Evolutionary conservation across 2,888 invertebrate species (phyloP).

Genomic region (Pammene fasciana): DNA sequence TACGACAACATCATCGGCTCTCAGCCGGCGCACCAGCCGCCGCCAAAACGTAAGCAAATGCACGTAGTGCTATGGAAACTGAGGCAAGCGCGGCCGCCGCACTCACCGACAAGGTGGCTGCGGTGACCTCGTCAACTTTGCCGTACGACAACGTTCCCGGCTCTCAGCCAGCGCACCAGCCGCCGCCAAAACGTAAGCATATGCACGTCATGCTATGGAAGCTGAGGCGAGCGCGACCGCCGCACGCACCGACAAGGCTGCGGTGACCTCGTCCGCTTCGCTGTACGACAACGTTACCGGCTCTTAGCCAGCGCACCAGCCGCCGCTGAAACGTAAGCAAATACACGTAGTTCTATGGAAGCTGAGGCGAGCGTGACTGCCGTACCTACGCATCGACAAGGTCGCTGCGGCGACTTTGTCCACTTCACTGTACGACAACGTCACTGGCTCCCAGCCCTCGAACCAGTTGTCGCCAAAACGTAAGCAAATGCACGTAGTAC

Average conservation of each 20-base stretch:
- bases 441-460: background rate
- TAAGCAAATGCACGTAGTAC: no score
- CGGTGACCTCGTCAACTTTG: background rate
- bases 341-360: background rate
- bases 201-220: constrained; percentile 83
- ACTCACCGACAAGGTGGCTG: background rate
- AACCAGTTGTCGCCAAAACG: background rate
- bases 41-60: constrained; percentile 76
- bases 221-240: constrained; percentile 82
- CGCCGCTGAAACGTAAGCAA: constrained; percentile 77
- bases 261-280: constrained; percentile 91
- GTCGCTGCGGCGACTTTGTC: background rate
- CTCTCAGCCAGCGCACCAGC: background rate
- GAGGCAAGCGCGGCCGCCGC: background rate
- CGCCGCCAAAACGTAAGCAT: background rate
- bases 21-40: constrained; percentile 73
- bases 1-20: constrained; percentile 91
- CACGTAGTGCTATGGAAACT: background rate
- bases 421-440: background rate
- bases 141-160: background rate
- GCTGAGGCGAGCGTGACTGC: background rate
- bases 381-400: background rate
- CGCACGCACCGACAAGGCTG: constrained; percentile 87
- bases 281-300: constrained; percentile 92
- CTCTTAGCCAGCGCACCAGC: constrained; percentile 74